phyloP scores from a whole-genome alignment of 2,888 invertebrate genomes.

The Danaus chrysippus region DNA sequence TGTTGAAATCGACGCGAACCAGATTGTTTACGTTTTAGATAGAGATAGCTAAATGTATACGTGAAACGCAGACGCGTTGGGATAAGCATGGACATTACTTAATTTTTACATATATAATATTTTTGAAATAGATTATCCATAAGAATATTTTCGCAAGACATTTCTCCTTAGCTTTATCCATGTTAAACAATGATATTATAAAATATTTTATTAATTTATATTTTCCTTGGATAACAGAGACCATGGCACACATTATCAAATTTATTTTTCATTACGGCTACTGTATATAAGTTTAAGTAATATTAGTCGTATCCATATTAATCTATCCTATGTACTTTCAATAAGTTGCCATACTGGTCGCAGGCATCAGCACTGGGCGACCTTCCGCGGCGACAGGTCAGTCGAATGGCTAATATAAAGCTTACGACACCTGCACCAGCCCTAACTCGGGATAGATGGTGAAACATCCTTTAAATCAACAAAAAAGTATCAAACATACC shows the following conservation, averaged over 20 bases:
- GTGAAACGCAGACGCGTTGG: constrained; percentile 45
- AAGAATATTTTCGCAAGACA: too few species aligned
- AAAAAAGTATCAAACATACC: background rate
- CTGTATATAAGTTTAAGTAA: background rate
- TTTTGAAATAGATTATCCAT: too few species aligned
- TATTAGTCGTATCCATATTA: constrained; percentile 25
- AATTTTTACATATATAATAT: too few species aligned
- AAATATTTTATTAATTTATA: too few species aligned
- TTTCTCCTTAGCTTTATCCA: too few species aligned
- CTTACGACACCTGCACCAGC: constrained; percentile 41
- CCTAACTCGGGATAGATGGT: constrained; percentile 13
- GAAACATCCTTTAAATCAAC: constrained; percentile 3
- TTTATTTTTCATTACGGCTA: background rate
- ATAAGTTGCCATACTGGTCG: constrained; percentile 63
- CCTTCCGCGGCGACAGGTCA: constrained; percentile 72
- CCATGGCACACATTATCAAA: too few species aligned
- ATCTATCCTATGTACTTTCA: constrained; percentile 36
- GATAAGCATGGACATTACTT: constrained; percentile 41
- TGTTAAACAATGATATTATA: too few species aligned
- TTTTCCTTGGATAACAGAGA: too few species aligned
- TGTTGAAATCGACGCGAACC: constrained; percentile 66
- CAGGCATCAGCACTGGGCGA: constrained; percentile 62
- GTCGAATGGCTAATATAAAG: constrained; percentile 51
- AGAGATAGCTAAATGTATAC: constrained; percentile 65
- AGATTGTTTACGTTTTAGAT: constrained; percentile 74